These are phyloP conservation scores for Anastrepha obliqua DNA, from an alignment of 1,140 invertebrate genomes.

Conservation along the genomic window DNA sequence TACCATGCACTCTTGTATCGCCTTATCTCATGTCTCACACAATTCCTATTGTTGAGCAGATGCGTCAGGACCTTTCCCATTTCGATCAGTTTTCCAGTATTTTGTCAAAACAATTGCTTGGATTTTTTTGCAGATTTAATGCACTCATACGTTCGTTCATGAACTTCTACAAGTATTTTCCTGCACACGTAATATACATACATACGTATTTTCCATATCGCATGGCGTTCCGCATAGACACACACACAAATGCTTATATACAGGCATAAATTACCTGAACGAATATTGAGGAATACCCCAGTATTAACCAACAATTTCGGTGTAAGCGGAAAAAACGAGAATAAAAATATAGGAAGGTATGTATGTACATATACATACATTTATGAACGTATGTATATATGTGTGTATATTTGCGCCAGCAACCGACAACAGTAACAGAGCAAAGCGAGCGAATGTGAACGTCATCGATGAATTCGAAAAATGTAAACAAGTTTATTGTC, in stretches of 20 bases:
- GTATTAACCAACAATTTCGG: background rate
- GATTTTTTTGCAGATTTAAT: no score
- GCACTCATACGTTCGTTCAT: no score
- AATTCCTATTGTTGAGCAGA: no score
- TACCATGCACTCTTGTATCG: no score
- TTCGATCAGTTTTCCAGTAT: no score
- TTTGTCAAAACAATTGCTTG: no score
- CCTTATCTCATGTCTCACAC: no score
- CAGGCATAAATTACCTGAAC: background rate
- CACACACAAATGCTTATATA: background rate
- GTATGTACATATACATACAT: background rate
- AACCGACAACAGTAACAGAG: background rate
- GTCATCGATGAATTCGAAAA: constrained; percentile 49
- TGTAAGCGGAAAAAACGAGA: constrained; percentile 34
- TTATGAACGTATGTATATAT: background rate
- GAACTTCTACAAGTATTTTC: background rate
- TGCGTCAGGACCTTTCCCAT: no score
- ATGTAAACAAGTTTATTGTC: constrained; percentile 51
- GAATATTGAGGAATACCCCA: constrained; percentile 9
- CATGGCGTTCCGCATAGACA: no score
- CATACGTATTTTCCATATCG: background rate
- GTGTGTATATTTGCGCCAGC: background rate
- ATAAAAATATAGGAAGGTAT: background rate
- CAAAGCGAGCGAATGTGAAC: background rate
- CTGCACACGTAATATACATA: background rate